Evolutionary conservation across 2,888 invertebrate genomes (phyloP).

Genomic region (Meiosimyza decipiens): DNA sequence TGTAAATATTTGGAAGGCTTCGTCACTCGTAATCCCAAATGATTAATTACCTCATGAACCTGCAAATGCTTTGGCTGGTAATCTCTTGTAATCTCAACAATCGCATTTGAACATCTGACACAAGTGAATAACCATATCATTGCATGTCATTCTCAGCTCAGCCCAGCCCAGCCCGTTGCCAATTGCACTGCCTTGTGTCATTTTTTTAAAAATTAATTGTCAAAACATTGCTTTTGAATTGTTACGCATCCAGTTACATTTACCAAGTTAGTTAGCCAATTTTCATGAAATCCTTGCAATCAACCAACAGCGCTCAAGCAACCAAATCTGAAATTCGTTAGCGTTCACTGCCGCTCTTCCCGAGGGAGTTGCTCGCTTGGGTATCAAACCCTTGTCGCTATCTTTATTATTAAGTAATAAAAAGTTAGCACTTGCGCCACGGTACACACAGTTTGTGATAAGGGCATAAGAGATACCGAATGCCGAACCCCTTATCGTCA

Average conservation of each 20-base stretch:
- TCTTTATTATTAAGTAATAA: slow-evolving; percentile 65
- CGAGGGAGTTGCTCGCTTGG: slow-evolving; percentile 26
- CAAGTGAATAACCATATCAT: neutral
- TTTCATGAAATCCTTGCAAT: no score
- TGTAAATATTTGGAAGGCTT: slow-evolving; percentile 28
- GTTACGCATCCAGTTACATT: slow-evolving; percentile 10
- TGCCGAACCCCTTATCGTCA: neutral
- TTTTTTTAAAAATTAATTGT: slow-evolving; percentile 48
- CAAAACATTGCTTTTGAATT: slow-evolving; percentile 37
- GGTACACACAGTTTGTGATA: slow-evolving; percentile 13
- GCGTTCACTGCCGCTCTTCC: slow-evolving; percentile 11
- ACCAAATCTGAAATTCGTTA: no score
- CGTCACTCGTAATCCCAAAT: slow-evolving; percentile 30
- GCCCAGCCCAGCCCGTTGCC: slow-evolving; percentile 11
- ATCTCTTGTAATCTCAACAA: slow-evolving; percentile 34
- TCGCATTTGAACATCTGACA: slow-evolving; percentile 35
- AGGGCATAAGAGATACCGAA: slow-evolving; percentile 5
- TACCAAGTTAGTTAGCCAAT: neutral
- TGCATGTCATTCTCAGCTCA: neutral
- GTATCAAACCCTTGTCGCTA: slow-evolving; percentile 34
- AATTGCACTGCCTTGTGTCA: slow-evolving; percentile 39
- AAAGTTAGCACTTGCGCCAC: slow-evolving; percentile 62
- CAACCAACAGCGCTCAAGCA: no score
- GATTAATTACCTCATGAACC: slow-evolving; percentile 35
- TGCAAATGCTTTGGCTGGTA: slow-evolving; percentile 22